Evolutionary conservation across 2,888 invertebrate species (phyloP), one percentile per base, ranked within the genome.

Genomic region (Andrena praecox): DNA sequence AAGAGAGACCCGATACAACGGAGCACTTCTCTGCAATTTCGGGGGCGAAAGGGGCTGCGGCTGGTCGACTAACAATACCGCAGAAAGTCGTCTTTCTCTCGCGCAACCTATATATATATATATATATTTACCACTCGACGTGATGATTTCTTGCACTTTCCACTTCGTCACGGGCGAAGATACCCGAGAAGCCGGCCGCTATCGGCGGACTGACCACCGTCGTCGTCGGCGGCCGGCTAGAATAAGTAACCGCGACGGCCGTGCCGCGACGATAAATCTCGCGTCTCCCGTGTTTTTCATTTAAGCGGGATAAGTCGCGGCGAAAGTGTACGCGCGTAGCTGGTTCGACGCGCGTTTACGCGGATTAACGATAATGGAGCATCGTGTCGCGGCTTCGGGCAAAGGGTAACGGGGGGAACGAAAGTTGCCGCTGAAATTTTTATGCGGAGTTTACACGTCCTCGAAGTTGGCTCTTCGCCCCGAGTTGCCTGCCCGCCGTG

Each of bases 21-120:
- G 79, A 82, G 71, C 81, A 73, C 77, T 80, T 80, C 69, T 67
- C 70, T 50, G 74, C 66, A 80, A 81, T 80, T 81, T 80, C 56
- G 64, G 56, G 62, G 62, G 64, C 76, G 52, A 71, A 71, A 35
- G 62, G 62, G 78, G 54, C 62, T 79, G 64, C 79, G 10, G 66
- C 24, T 27, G 71, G 10, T 24, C 24, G 31, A 2, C 42, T 27
- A 52, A 63, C 76, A 77, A 78, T 78, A 16, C 77, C 48, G 35
- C 24, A 10, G 29, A 8, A 29, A 35, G 31, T 33, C 31, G 35
- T 66, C 33, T 62, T 20, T 33, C 56, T 27, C 35, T 12, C 3
- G 2, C 52, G 52, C 20, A 20, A 20, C 20, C 20, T 20, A 20
- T 20, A 20, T 42, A 42, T 20, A 20, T 20, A 20, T 42, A 42